phyloP scores from a whole-genome alignment of 2,888 invertebrate species.

The Heteromyza rotundicornis region DNA sequence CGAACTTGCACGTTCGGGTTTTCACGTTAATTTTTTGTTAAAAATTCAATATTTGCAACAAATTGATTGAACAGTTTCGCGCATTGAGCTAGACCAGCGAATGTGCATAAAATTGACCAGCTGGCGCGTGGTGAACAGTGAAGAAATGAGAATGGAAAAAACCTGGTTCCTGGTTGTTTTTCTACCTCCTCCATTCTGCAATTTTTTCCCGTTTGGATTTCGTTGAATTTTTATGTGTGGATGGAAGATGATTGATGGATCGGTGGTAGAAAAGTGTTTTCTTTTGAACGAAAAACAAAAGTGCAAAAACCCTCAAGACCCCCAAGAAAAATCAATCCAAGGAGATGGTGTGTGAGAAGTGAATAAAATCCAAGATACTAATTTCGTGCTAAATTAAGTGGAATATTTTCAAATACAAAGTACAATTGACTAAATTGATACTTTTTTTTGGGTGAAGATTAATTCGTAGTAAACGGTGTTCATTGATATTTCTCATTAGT shows the following conservation, averaged over 20 bases:
- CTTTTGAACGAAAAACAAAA: too few species aligned
- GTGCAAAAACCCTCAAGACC: too few species aligned
- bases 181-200: background rate
- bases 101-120: slow-evolving; percentile 1
- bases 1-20: slow-evolving; percentile 45
- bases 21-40: slow-evolving; percentile 38
- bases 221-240: background rate
- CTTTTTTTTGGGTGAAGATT: too few species aligned
- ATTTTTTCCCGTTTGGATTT: background rate
- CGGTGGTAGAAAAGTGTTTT: too few species aligned
- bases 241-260: too few species aligned
- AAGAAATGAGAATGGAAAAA: slow-evolving; percentile 23
- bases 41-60: slow-evolving; percentile 21
- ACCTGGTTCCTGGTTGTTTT: background rate
- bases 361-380: background rate
- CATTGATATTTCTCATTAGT: too few species aligned
- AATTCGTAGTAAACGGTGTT: too few species aligned
- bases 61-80: slow-evolving; percentile 7
- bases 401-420: too few species aligned
- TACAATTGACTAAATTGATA: slow-evolving; percentile 8
- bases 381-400: background rate
- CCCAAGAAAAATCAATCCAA: too few species aligned
- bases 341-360: too few species aligned
- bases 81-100: slow-evolving; percentile 7
- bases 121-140: slow-evolving; percentile 9